phyloP scores from a whole-genome alignment of 2,797 vertebrate species.

The Pipistrellus kuhlii region DNA sequence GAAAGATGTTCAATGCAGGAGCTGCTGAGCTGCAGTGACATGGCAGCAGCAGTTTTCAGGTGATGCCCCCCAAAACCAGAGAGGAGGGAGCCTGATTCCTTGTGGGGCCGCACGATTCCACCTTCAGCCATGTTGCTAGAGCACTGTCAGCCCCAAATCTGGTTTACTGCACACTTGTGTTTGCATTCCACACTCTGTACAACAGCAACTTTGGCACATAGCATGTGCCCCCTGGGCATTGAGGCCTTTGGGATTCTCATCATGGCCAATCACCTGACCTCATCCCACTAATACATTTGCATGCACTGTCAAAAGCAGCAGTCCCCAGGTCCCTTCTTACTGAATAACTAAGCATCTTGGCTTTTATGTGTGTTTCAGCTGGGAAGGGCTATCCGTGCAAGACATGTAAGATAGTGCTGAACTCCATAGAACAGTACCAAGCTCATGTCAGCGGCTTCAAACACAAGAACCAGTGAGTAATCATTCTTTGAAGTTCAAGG shows the following conservation, averaged over 20 bases:
- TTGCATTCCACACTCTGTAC: no score
- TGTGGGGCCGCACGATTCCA: no score
- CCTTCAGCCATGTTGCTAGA: no score
- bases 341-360: slow-evolving; percentile 78
- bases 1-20: no score
- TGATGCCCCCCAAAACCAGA: no score
- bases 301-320: not conserved
- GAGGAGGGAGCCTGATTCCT: no score
- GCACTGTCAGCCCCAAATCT: no score
- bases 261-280: not conserved
- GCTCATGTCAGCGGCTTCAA: slow-evolving; percentile 98
- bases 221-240: not conserved
- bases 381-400: slow-evolving; percentile 95
- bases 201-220: not conserved
- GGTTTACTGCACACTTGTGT: no score
- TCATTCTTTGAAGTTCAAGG: slow-evolving; percentile 63
- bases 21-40: no score
- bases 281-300: not conserved
- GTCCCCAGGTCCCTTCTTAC: not conserved
- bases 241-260: not conserved
- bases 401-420: slow-evolving; percentile 96
- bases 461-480: slow-evolving; percentile 98
- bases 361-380: slow-evolving; percentile 89
- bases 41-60: no score
- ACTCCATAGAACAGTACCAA: slow-evolving; percentile 99